Base-by-base conservation (phyloP, 1,140 invertebrate species). In the Pteromalus puparum region DNA sequence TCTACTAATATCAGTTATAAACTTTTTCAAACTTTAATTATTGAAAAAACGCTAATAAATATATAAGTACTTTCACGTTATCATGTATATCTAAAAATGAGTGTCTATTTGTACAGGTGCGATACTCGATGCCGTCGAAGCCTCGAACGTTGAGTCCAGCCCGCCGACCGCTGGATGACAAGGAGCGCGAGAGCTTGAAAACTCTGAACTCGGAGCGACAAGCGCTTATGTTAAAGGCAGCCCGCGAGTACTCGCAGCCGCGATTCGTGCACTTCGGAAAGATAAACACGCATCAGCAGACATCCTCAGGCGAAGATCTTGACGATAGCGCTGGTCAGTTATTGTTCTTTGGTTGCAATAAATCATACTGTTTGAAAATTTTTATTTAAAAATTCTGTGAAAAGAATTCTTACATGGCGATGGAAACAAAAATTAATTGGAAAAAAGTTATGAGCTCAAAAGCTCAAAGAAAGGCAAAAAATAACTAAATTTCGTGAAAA, bases 221-320 rank as follows among this genome's bases (percentile, higher is more conserved):
- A 38, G 86, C 83, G 30, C 24, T 88, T 10, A 87, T 87, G 86
- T 30, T 88, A 5, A 86, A 90, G 46, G 84, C 85, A 2, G 85
- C 87, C 5, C 85, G 88, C 5, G 87, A 89, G 61, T 90, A 89
- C 73, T 68, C 87, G 7, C 87, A 89, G 76, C 87, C 89, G 15
- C 86, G 89, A 81, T 87, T 86, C 34, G 84, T 90, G 81, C 89
- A 90, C 85, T 91, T 89, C 83, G 90, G 89, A 26, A 90, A 91
- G 86, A 88, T 91, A 68, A 89, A 90, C 75, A 90, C 89, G 21
- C 89, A 90, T 77, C 90, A 89, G 85, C 53, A 83, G 34, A 75
- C 74, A 2, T 74, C 26, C 2, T 76, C 81, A 0, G 18, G 2
- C 65, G 82, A 83, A 5, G 82, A 83, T 87, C 21, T 48, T n/a